A percentile compares a stretch with the other conserved stretches of the same genome.
These are phyloP conservation scores for Diaphora mendica DNA, from an alignment of 2,888 invertebrate species.

Conservation along the genomic window DNA sequence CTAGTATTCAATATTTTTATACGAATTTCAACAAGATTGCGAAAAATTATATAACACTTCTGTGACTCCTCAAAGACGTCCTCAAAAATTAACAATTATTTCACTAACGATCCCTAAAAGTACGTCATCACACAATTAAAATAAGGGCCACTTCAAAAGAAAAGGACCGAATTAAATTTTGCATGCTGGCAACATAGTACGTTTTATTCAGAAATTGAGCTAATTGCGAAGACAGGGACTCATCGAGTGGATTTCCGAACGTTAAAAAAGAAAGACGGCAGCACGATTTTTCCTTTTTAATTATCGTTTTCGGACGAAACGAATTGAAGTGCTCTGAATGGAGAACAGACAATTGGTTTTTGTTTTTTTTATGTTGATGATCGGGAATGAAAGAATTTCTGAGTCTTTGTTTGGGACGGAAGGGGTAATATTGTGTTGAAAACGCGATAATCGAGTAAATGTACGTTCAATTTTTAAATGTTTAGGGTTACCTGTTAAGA, in stretches of 20 bases:
- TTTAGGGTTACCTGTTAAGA: background rate
- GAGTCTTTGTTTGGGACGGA: conserved; percentile 16
- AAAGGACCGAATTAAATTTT: conserved; percentile 57
- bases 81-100: background rate
- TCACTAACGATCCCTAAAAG: background rate
- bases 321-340: conserved; percentile 53
- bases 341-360: conserved; percentile 34
- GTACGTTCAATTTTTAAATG: conserved; percentile 5
- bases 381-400: conserved; percentile 34
- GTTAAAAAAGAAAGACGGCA: conserved; percentile 66
- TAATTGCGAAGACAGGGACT: conserved; percentile 69
- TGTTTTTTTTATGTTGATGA: conserved; percentile 36
- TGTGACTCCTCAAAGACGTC: background rate
- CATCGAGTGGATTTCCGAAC: conserved; percentile 65
- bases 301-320: conserved; percentile 60
- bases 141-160: conserved; percentile 53
- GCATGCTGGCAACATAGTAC: conserved; percentile 63
- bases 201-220: conserved; percentile 73
- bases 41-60: background rate
- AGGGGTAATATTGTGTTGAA: conserved; percentile 27
- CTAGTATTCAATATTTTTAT: too few relatives aligned
- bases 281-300: conserved; percentile 70
- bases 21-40: background rate
- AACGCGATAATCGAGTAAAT: conserved; percentile 9
- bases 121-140: conserved; percentile 12